Percentiles rank a stretch among this genome's conserved stretches.
Conservation (phyloP, 1,140 invertebrate genomes). For the Temnothorax nylanderi region DNA sequence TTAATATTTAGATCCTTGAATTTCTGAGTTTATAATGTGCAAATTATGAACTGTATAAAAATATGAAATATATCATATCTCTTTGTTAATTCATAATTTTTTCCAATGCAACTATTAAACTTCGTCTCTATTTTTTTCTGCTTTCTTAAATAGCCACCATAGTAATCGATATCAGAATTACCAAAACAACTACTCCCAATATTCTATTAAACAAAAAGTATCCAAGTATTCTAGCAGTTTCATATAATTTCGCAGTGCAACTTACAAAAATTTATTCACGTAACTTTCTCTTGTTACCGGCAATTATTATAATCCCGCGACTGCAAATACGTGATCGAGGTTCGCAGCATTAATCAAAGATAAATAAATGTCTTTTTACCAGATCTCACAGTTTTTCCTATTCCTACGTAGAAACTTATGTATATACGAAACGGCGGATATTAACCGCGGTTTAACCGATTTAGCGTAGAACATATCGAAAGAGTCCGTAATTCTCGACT, state of each 20-base stretch:
- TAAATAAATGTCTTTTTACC: slow-evolving; percentile 18
- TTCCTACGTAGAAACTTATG: not conserved
- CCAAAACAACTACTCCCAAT: not conserved
- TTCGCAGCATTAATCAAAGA: slow-evolving; percentile 27
- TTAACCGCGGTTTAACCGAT: slow-evolving; percentile 26
- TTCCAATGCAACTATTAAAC: not conserved
- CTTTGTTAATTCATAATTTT: not conserved
- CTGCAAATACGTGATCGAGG: slow-evolving; percentile 4
- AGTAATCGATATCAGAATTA: slow-evolving; percentile 16
- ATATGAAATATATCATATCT: not conserved
- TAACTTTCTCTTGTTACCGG: not conserved
- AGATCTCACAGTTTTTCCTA: not conserved
- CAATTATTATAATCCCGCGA: slow-evolving; percentile 15
- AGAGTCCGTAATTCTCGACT: slow-evolving; percentile 48
- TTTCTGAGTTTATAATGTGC: not conserved
- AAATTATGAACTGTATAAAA: not conserved
- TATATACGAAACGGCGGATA: not conserved
- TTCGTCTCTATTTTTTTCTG: not conserved
- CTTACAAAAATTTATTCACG: slow-evolving; percentile 8
- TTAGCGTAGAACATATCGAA: slow-evolving; percentile 31
- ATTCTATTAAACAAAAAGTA: not conserved
- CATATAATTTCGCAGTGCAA: not conserved
- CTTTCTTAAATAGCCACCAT: slow-evolving; percentile 11
- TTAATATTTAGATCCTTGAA: not conserved
- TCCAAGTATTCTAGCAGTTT: not conserved